Evolutionary conservation across 2,113 vertebrate genomes (phyloP), one percentile per base, ranked within the genome.

Genomic region (Bos indicus): DNA sequence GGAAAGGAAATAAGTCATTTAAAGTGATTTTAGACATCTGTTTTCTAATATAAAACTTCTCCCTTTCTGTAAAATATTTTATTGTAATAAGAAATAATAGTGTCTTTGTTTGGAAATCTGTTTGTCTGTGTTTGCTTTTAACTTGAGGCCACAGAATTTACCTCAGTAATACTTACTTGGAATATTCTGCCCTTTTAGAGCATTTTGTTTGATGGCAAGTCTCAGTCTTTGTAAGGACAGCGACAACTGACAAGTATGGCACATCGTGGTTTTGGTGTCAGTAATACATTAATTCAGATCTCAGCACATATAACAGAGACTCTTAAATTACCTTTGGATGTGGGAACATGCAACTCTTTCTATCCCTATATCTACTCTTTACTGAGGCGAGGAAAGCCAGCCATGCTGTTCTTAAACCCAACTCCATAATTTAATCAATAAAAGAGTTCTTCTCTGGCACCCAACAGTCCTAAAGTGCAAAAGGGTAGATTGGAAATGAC

Each of bases 41-140:
- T 94, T 89, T 89, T 82, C n/a, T 93, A 33, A 48, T 30, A 48
- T 7, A 57, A 96, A 74, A 48, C 14, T 54, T 6, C 19, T 77
- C 82, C 6, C 62, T 11, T 52, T 33, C 85, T n/a, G 19, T 15
- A 85, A 86, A 95, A 81, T 90, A 80, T 71, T 90, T 64, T 81
- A 36, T 64, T 11, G 30, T 90, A 17, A 90, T 64, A 46, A 77
- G 78, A 33, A 25, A 67, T 71, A 40, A 48, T 81, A 26, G 2
- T n/a, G 21, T 62, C 60, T 86, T 57, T 81, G 28, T 3, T 40
- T 77, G 2, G 26, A 62, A 33, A 57, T 11, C 30, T 78, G 12
- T 48, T 43, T 87, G 51, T 57, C 59, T 84, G 9, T 88, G 4
- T 71, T 81, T 81, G 16, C 12, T 90, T 93, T 88, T 89, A 85